A percentile compares a stretch with the other conserved stretches of the same genome.
These are phyloP conservation scores for Acanthococcus lagerstroemiae DNA, from an alignment of 2,888 invertebrate species.

Conservation along the genomic window DNA sequence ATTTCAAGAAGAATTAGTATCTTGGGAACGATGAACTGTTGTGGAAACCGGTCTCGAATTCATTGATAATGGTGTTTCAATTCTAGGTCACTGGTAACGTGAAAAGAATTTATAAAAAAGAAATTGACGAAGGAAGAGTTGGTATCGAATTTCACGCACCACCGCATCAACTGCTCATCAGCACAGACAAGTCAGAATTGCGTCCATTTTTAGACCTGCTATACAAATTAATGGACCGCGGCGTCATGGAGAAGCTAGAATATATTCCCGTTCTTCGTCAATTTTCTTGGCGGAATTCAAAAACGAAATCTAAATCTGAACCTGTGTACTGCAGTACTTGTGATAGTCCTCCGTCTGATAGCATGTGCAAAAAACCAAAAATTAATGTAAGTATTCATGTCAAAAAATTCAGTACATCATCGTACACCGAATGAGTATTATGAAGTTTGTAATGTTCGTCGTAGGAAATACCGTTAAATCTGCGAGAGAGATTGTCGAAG, in stretches of 20 bases:
- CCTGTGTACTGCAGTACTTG: neutral
- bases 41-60: too few species aligned
- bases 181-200: neutral
- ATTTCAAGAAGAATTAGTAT: too few species aligned
- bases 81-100: conserved; percentile 13
- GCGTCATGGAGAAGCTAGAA: conserved; percentile 12
- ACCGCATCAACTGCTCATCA: conserved; percentile 16
- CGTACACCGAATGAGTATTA: too few species aligned
- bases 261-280: conserved; percentile 8
- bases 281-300: neutral
- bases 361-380: too few species aligned
- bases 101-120: conserved; percentile 13
- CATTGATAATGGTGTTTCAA: too few species aligned
- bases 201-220: neutral
- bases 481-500: neutral
- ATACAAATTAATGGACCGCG: neutral
- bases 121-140: conserved; percentile 2
- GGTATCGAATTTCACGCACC: conserved; percentile 18
- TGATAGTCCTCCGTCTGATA: neutral
- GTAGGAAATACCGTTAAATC: neutral
- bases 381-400: neutral
- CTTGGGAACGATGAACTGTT: too few species aligned
- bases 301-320: neutral
- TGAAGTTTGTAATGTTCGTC: neutral
- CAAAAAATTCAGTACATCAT: neutral